Evolutionary conservation across 2,888 invertebrate genomes (phyloP), one percentile per base, ranked within the genome.

Genomic region (Lepidochitona cinerea): DNA sequence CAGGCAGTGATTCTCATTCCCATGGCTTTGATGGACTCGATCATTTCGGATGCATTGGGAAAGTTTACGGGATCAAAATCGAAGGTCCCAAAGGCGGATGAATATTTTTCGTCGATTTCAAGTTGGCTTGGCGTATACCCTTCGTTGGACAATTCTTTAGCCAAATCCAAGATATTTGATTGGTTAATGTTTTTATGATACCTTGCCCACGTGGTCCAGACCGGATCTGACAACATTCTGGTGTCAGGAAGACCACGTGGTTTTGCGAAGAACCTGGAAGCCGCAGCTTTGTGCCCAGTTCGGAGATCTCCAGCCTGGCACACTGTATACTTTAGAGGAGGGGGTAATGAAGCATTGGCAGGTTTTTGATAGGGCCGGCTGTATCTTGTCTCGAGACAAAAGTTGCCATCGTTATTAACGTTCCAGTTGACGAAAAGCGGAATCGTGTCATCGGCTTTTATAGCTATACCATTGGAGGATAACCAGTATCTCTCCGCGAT

Each of bases 171-270:
- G 0, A 86, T 75, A n/a, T 80, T 72, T 0, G 88, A 83, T 73
- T 95, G 94, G 77, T 93, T 93, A 1, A 97, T 94, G 75, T 93
- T 92, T 0, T 93, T 91, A 80, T 94, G 93, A 86, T 94, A 95
- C 72, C 93, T 93, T 0, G 95, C 95, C 95, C 96, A 96, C 0
- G 96, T 96, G 0, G 96, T 96, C 96, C 96, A 97, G 75, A 97
- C 93, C 0, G 97, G 96, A 88, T 95, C 92, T 70, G 92, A 91
- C 23, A 97, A 93, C 93, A 96, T 95, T 70, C 93, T 91, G 73
- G 92, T 91, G 80, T 94, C 93, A 0, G 95, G 95, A 5, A 83
- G 52, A 1, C 26, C 2, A 2, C 59, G 23, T 14, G 59, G 59
- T 26, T 37, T 37, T 14, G 93, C 93, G 37, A 95, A 90, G 82